Base-by-base conservation (phyloP, 2,888 invertebrate species). In the Leucoma salicis region DNA sequence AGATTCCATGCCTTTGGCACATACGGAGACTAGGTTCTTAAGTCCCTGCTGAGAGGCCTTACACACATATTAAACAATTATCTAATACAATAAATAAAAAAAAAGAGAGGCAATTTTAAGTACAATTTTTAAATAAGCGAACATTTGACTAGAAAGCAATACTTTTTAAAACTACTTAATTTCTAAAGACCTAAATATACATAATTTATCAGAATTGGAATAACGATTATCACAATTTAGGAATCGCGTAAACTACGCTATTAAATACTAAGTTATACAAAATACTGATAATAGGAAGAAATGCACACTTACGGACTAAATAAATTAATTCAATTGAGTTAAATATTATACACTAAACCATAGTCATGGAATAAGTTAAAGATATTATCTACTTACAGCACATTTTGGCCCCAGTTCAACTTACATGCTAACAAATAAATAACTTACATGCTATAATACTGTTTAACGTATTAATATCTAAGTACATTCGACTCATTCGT, bases 1-100 rank as follows among this genome's bases (percentile, higher is more conserved):
- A 86, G 86, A 86, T 85, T 83, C 79, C 48, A 76, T 79, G 85
- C 85, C 84, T 83, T 83, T 83, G 86, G 83, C 86, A 81, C 81
- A 67, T 66, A 61, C 63, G 44, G 63, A 71, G 79, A 84, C 84
- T 83, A 83, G 78, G 71, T 58, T 61, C 59, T 61, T 13, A 49
- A 32, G 36, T 55, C 49, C 57, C 41, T 44, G 41, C 53, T 39
- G 39, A n/a, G 39, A 63, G 42, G 35, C 55, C 41, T 46, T 54
- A 51, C 48, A 55, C 41, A 46, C 14, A 39, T 46, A 36, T 34
- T 25, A 38, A 37, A 15, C 15, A 45, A 41, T 48, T 61, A 54
- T 48, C 32, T 43, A 38, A 40, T 54, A 38, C 36, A 29, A 18
- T 8, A 5, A 14, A 31, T 12, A 16, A 35, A 24, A 48, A 36